These are phyloP conservation scores for Platyscapa corneri DNA, from an alignment of 1,140 invertebrate species.

Conservation along the genomic window DNA sequence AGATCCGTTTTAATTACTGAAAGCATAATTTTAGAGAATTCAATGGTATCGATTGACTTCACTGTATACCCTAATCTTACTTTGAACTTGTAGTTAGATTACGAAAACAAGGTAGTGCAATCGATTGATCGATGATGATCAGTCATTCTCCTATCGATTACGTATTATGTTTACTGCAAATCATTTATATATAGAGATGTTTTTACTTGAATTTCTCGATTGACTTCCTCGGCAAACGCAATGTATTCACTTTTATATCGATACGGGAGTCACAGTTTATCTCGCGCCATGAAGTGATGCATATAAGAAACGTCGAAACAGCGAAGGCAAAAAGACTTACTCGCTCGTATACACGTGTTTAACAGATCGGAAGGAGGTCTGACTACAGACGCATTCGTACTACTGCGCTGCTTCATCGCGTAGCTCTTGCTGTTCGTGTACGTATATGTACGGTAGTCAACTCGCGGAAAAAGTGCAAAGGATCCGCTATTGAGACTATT, in stretches of 20 bases:
- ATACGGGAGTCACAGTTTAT: background rate
- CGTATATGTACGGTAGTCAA: background rate
- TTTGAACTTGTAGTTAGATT: no score
- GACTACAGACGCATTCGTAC: conserved; percentile 4
- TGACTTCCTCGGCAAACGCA: background rate
- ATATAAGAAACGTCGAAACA: background rate
- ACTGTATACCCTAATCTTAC: no score
- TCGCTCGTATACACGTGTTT: background rate
- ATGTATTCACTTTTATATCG: background rate
- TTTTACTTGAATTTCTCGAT: background rate
- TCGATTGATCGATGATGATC: background rate
- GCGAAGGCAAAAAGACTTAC: background rate
- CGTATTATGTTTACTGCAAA: background rate
- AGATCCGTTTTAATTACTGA: background rate
- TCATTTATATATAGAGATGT: background rate
- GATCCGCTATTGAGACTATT: background rate
- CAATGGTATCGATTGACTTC: background rate
- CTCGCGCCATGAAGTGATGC: background rate
- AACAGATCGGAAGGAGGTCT: conserved; percentile 38
- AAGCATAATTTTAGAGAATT: background rate
- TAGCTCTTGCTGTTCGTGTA: background rate
- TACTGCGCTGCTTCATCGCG: background rate
- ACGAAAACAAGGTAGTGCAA: no score
- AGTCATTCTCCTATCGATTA: no score
- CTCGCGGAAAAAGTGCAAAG: background rate